Evolutionary conservation across 1,140 invertebrate genomes (phyloP), one percentile per base, ranked within the genome.

Genomic region (Brachionus rubens): DNA sequence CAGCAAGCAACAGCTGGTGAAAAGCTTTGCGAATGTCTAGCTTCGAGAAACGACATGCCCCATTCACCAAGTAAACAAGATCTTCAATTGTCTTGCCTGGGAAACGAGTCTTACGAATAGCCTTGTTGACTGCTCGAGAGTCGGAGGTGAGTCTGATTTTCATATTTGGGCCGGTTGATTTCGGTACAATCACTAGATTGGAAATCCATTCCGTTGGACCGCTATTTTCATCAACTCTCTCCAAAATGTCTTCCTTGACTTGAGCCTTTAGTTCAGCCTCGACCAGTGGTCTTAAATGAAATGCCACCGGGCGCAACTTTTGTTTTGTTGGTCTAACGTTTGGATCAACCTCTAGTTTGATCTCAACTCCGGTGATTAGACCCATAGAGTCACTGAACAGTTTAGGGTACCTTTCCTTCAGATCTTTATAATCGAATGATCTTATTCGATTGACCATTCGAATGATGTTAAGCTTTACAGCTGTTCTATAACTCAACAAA

Each of bases 21-120:
- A 77, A 81, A 7, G 67, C 80, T n/a, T 76, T 77, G 0, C 9
- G 78, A 1, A 81, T 68, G 56, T 82, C 80, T 10, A 82, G 16
- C 41, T 78, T 80, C 21, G 76, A 78, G 30, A 81, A 81, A 0
- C 78, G 47, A 1, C 48, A 78, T 6, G 76, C 65, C 24, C 77
- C 75, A 65, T 81, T 79, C 47, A 81, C 43, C 24, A 79, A 78
- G 10, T 24, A 24, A 7, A 82, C 43, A 0, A 79, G 78, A 50
- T 82, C 81, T 52, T 81, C 81, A 48, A 81, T 79, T 19, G 78
- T 56, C 1, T 80, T 80, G 10, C 81, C 76, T 1, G 78, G 78
- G 40, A 79, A 80, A 1, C 77, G 77, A 21, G 79, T 78, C 19
- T 65, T 30, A n/a, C n/a, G n/a, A n/a, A n/a, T n/a, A n/a, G n/a